Evolutionary conservation across 2,888 invertebrate species (phyloP).

Genomic region (Seladonia tumulorum): DNA sequence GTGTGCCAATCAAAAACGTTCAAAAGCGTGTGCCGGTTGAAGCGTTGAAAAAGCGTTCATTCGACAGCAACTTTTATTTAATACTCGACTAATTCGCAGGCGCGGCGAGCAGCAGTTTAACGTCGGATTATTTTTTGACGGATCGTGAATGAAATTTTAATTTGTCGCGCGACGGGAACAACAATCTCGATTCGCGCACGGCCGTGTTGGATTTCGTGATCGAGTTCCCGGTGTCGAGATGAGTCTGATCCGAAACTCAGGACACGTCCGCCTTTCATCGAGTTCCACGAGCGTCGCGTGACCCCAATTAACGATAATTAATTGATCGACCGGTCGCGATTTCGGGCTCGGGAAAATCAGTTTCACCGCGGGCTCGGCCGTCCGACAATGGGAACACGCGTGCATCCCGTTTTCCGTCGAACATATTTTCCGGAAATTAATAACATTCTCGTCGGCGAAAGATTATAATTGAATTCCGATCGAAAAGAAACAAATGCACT

Average conservation of each 20-base stretch:
- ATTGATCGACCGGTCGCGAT: constrained; percentile 45
- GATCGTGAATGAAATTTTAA: neutral
- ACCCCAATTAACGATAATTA: constrained; percentile 60
- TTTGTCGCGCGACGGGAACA: neutral
- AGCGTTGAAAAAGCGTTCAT: neutral
- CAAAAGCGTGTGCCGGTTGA: neutral
- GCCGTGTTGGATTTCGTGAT: neutral
- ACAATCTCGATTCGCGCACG: neutral
- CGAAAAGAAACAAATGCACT: neutral
- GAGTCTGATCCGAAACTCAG: neutral
- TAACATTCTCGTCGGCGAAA: neutral
- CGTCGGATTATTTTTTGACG: neutral
- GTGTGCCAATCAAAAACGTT: neutral
- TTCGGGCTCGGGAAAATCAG: neutral
- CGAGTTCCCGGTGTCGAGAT: neutral
- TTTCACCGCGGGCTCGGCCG: neutral
- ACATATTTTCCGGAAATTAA: neutral
- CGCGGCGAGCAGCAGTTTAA: neutral
- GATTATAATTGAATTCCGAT: neutral
- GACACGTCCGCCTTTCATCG: constrained; percentile 3
- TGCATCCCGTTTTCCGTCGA: neutral
- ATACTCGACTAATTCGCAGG: neutral
- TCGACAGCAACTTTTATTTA: too few species aligned
- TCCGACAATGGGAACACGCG: neutral
- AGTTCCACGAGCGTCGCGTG: constrained; percentile 19